These are phyloP conservation scores for Sminthurides aquaticus DNA, from an alignment of 2,888 invertebrate genomes.

Conservation along the genomic window DNA sequence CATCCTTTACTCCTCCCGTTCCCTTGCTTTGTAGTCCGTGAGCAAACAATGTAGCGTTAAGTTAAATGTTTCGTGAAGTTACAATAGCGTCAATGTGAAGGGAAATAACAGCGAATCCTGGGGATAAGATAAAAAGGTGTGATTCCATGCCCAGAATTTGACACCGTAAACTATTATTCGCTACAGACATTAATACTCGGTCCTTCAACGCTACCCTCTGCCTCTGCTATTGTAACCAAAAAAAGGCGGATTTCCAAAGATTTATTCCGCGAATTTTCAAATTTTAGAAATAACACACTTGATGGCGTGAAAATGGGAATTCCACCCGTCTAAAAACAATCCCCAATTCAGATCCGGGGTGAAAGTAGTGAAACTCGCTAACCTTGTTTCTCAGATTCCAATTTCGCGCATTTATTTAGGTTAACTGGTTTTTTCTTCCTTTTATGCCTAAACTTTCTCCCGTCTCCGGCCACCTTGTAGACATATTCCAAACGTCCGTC, in stretches of 20 bases:
- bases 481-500: no score
- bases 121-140: not conserved
- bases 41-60: conserved; percentile 21
- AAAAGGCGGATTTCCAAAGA: no score
- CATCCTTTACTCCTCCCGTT: not conserved
- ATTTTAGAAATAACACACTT: not conserved
- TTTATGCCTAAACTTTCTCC: not conserved
- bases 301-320: not conserved
- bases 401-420: not conserved
- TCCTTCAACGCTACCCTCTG: no score
- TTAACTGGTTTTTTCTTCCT: not conserved
- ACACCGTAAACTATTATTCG: not conserved
- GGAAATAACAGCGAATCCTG: not conserved
- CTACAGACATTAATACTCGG: no score
- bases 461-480: not conserved
- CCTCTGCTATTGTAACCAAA: no score
- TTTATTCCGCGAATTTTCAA: not conserved
- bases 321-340: no score
- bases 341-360: no score
- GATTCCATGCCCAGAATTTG: conserved; percentile 1
- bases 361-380: no score
- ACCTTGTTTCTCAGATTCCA: no score
- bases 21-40: not conserved
- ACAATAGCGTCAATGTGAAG: not conserved
- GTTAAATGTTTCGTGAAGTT: conserved; percentile 32